A percentile compares a stretch with the other conserved stretches of the same genome.
Conservation (phyloP, 1,140 invertebrate genomes). For the Aphis gossypii region DNA sequence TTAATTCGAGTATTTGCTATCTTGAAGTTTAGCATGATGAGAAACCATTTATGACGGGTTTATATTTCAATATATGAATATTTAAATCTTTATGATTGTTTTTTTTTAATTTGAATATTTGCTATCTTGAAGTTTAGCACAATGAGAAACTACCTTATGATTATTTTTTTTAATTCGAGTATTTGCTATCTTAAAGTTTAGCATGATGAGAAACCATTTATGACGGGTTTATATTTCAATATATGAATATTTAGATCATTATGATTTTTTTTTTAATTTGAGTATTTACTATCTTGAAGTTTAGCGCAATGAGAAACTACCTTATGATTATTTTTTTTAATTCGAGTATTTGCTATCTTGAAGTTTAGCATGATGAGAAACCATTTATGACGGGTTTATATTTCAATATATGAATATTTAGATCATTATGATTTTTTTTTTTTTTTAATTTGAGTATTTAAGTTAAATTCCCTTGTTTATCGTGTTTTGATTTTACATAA, state of each 20-base stretch:
- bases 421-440: no score
- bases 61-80: neutral
- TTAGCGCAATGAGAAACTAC: neutral
- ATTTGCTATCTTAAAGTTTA: conserved; percentile 33
- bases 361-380: neutral
- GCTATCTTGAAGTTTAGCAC: no score
- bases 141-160: neutral
- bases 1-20: no score
- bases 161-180: conserved; percentile 28
- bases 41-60: no score
- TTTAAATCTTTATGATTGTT: neutral
- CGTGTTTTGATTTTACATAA: conserved; percentile 26
- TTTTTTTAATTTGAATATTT: no score
- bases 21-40: no score
- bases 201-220: neutral
- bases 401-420: neutral
- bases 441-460: neutral
- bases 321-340: conserved; percentile 41
- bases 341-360: conserved; percentile 52
- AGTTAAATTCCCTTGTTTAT: conserved; percentile 4
- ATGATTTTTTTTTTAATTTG: conserved; percentile 21
- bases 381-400: neutral
- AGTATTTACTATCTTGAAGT: conserved; percentile 40
- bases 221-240: neutral
- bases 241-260: neutral